These are phyloP conservation scores for Schrankia costaestrigalis DNA, from an alignment of 2,888 invertebrate genomes.

Conservation along the genomic window DNA sequence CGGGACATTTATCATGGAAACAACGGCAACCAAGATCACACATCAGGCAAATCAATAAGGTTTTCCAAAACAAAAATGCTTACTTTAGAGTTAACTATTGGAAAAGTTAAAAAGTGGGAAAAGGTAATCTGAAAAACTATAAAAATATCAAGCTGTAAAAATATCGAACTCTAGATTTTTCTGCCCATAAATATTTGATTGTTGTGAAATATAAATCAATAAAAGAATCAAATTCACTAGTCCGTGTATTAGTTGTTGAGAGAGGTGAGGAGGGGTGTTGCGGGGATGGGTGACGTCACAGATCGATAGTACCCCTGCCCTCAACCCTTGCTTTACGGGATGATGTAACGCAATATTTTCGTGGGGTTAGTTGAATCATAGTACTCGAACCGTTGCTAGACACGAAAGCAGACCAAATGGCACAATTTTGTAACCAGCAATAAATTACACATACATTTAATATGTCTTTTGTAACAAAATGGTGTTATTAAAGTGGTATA, in stretches of 20 bases:
- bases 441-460: too few species aligned
- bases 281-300: slow-evolving; percentile 46
- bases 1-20: too few species aligned
- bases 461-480: neutral
- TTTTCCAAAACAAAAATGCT: too few species aligned
- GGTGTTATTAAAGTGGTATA: slow-evolving; percentile 1
- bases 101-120: too few species aligned
- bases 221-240: slow-evolving; percentile 11
- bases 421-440: too few species aligned
- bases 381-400: slow-evolving; percentile 23
- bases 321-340: slow-evolving; percentile 29
- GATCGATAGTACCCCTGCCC: slow-evolving; percentile 40
- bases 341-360: slow-evolving; percentile 49
- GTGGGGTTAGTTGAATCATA: slow-evolving; percentile 27
- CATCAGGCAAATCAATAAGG: too few species aligned
- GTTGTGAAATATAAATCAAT: slow-evolving; percentile 16
- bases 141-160: too few species aligned
- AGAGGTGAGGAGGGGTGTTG: slow-evolving; percentile 23
- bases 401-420: slow-evolving; percentile 22
- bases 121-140: too few species aligned
- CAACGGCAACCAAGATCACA: too few species aligned
- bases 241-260: slow-evolving; percentile 17
- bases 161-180: too few species aligned
- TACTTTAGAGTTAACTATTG: too few species aligned
- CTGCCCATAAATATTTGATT: too few species aligned